These are phyloP conservation scores for Heliconius hermathena DNA, from an alignment of 1,140 invertebrate genomes.

Conservation along the genomic window DNA sequence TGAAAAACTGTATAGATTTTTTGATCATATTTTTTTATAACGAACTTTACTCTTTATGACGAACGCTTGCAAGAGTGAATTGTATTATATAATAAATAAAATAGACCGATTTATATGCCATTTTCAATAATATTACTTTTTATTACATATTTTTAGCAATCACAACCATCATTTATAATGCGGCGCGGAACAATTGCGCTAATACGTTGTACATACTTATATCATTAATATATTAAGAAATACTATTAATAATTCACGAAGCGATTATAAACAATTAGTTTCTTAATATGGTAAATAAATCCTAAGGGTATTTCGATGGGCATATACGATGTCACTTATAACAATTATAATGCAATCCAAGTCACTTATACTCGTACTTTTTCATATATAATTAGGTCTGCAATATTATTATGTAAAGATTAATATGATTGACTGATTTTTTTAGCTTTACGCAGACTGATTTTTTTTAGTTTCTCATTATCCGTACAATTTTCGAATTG, in stretches of 20 bases:
- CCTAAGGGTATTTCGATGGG: background rate
- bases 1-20: too few species aligned
- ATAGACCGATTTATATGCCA: too few species aligned
- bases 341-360: background rate
- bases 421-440: background rate
- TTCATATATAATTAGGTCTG: background rate
- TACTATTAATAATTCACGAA: background rate
- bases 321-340: background rate
- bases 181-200: background rate
- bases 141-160: too few species aligned
- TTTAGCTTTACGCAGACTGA: background rate
- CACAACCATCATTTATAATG: background rate
- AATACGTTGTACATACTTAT: background rate
- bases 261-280: background rate
- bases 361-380: background rate
- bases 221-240: background rate
- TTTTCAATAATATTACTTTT: too few species aligned
- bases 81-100: too few species aligned
- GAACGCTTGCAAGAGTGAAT: too few species aligned
- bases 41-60: too few species aligned
- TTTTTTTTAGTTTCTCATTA: too few species aligned
- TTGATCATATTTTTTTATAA: too few species aligned
- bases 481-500: too few species aligned
- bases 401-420: slow-evolving; percentile 1
- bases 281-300: background rate